Conservation (phyloP, 1,140 invertebrate genomes). For the Lerema accius region DNA sequence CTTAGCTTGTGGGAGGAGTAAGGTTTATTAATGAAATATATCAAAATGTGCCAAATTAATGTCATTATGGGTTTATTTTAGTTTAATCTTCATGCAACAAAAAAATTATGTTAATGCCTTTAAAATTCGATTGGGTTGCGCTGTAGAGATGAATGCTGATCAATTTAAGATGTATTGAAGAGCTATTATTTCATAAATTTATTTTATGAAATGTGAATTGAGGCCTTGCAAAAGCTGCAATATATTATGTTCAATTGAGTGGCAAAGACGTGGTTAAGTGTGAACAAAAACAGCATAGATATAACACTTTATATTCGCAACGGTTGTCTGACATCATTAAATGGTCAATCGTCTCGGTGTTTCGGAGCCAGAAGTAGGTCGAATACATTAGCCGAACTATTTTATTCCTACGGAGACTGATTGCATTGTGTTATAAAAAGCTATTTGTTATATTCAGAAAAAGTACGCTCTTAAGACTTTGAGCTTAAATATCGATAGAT, state of each 20-base stretch:
- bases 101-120: too few relatives aligned
- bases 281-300: slow-evolving; percentile 33
- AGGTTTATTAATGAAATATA: slow-evolving; percentile 24
- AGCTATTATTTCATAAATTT: slow-evolving; percentile 22
- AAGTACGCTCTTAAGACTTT: slow-evolving; percentile 15
- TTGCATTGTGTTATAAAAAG: slow-evolving; percentile 26
- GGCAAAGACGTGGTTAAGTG: slow-evolving; percentile 11
- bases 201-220: slow-evolving; percentile 24
- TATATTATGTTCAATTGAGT: slow-evolving; percentile 18
- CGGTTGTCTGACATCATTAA: slow-evolving; percentile 72
- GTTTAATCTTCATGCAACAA: too few relatives aligned
- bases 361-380: slow-evolving; percentile 64
- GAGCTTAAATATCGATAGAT: too few relatives aligned
- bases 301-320: slow-evolving; percentile 52
- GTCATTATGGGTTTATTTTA: too few relatives aligned
- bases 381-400: slow-evolving; percentile 66
- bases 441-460: slow-evolving; percentile 28
- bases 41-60: slow-evolving; percentile 14
- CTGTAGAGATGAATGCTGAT: too few relatives aligned
- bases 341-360: slow-evolving; percentile 72
- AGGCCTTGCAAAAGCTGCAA: slow-evolving; percentile 19
- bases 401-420: slow-evolving; percentile 44
- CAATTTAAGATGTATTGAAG: too few relatives aligned
- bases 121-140: too few relatives aligned
- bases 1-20: slow-evolving; percentile 59